These are phyloP conservation scores for Siniperca chuatsi DNA, from an alignment of 2,113 vertebrate genomes.

Conservation along the genomic window DNA sequence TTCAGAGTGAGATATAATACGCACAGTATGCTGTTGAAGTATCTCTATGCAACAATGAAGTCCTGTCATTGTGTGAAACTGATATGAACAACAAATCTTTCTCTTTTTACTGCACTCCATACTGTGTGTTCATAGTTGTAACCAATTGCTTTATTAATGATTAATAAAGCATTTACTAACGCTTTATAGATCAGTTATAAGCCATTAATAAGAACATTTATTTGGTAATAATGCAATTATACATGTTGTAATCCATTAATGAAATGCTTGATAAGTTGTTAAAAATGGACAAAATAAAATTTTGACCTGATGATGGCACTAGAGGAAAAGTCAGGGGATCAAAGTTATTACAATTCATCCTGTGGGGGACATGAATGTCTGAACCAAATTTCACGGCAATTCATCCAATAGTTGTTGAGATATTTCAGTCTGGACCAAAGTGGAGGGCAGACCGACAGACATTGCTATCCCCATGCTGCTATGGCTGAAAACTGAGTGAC, in stretches of 20 bases:
- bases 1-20: background rate
- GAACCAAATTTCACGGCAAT: no score
- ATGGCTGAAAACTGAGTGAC: no score
- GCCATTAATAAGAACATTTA: background rate
- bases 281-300: background rate
- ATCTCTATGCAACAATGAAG: background rate
- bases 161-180: background rate
- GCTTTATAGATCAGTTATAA: background rate
- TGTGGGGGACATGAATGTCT: no score
- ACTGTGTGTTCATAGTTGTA: background rate
- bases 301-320: no score
- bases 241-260: background rate
- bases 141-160: background rate
- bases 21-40: background rate
- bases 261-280: background rate
- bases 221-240: background rate
- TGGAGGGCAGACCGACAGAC: no score
- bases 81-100: background rate
- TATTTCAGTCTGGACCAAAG: no score
- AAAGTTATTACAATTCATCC: no score
- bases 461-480: no score
- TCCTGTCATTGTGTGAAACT: background rate
- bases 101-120: background rate
- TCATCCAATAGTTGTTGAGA: no score
- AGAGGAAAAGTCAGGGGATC: no score